Base-by-base conservation (phyloP, 2,113 vertebrate genomes). In the Toxostoma redivivum region DNA sequence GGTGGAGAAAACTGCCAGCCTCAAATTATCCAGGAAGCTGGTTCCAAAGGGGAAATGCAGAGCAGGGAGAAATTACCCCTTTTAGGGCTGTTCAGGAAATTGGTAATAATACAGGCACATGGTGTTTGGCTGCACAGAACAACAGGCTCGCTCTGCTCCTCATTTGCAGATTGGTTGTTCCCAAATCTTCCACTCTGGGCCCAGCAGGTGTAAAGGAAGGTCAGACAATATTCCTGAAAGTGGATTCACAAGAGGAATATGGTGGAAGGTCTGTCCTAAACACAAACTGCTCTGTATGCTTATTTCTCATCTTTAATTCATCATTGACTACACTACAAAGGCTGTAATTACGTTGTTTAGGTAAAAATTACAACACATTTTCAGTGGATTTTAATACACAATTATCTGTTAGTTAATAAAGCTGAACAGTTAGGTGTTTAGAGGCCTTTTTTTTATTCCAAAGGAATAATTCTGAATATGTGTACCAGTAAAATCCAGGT, bases 321-420 rank as follows among this genome's bases (percentile, higher is more conserved):
- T 85, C 64, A 4, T 16, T 54, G 28, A 71, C 60, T 61, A 61
- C n/a, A 57, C 88, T 83, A 51, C 54, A 51, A 85, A 87, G 62
- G 18, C 50, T 85, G 53, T 62, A 93, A 95, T 95, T 90, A 82
- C 2, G 0, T 62, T 66, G 64, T 77, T 94, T 81, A 60, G 69
- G 72, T 58, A 85, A 70, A 81, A 88, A 85, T 86, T 91, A 80
- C 48, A 54, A n/a, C 21, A 28, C 30, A 5, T 80, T 95, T 91
- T 65, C 74, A 51, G 53, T 60, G 56, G 30, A 37, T 93, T 95
- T 85, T 76, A 72, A 85, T 86, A 58, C 30, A 12, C 86, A 90
- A 95, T 90, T 69, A 85, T 73, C 74, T 77, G 30, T 87, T 92
- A 48, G 23, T 88, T 93, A 84, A 60, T 95, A 94, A 91, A 95